Percentiles rank a stretch among this genome's conserved stretches.
phyloP scores from a whole-genome alignment of 2,113 vertebrate species.

The Saccopteryx leptura region DNA sequence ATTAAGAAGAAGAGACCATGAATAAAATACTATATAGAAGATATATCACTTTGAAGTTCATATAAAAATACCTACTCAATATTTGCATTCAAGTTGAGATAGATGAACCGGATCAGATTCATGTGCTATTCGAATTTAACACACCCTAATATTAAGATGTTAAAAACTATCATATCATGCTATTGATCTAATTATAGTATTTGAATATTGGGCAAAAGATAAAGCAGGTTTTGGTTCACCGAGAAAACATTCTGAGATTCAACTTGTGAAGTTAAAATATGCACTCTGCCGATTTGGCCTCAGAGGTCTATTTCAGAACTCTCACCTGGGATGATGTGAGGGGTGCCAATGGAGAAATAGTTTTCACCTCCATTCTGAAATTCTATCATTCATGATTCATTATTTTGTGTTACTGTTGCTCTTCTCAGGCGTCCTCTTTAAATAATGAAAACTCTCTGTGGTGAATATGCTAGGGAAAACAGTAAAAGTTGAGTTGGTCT shows the following conservation, averaged over 20 bases:
- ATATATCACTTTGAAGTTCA: neutral
- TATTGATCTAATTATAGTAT: conserved; percentile 37
- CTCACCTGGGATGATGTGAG: neutral
- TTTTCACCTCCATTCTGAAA: conserved; percentile 1
- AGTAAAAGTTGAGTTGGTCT: conserved; percentile 39
- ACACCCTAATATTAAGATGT: neutral
- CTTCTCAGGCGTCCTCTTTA: neutral
- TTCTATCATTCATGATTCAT: conserved; percentile 17
- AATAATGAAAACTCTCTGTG: conserved; percentile 47
- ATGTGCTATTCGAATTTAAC: neutral
- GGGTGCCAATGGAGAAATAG: neutral
- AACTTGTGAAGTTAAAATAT: neutral
- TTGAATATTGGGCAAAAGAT: neutral
- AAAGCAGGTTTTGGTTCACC: neutral
- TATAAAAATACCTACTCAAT: neutral
- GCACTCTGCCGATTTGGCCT: neutral
- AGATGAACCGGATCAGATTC: neutral
- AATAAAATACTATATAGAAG: conserved; percentile 6
- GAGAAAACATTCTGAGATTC: conserved; percentile 17
- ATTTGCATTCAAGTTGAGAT: conserved; percentile 5
- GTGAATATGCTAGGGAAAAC: neutral
- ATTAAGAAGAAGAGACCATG: neutral
- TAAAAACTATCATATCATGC: neutral
- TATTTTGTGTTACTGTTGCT: neutral
- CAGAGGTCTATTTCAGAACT: neutral